phyloP scores from a whole-genome alignment of 2,888 invertebrate genomes.

The Patella depressa region DNA sequence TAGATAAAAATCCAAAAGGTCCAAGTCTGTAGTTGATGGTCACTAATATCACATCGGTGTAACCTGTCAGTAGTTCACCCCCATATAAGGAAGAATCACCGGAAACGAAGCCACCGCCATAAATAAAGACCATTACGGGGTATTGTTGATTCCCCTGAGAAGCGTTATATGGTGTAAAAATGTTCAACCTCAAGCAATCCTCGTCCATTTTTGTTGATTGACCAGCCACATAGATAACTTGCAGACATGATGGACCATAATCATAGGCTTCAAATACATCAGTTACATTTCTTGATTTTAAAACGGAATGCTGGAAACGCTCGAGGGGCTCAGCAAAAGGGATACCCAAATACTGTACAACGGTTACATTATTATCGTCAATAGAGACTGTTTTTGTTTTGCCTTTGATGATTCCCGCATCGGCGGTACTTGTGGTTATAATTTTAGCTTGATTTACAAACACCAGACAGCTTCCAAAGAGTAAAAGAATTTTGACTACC shows the following conservation, averaged over 20 bases:
- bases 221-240: background rate
- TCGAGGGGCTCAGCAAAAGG: slow-evolving; percentile 75
- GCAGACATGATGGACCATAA: slow-evolving; percentile 89
- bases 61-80: slow-evolving; percentile 39
- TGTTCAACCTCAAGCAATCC: slow-evolving; percentile 53
- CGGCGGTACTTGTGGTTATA: background rate
- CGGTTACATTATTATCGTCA: background rate
- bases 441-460: too few relatives aligned
- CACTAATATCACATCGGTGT: slow-evolving; percentile 43
- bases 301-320: slow-evolving; percentile 68
- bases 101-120: slow-evolving; percentile 44
- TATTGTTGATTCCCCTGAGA: slow-evolving; percentile 7
- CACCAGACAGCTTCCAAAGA: too few relatives aligned
- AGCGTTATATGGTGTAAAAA: slow-evolving; percentile 44
- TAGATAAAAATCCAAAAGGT: slow-evolving; percentile 52
- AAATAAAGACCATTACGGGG: slow-evolving; percentile 47
- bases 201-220: slow-evolving; percentile 32
- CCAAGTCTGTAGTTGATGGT: slow-evolving; percentile 53
- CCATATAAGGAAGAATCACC: slow-evolving; percentile 46
- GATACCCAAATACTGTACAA: slow-evolving; percentile 42
- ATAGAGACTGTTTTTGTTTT: background rate
- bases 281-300: slow-evolving; percentile 41
- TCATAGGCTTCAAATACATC: slow-evolving; percentile 85
- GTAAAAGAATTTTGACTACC: too few relatives aligned
- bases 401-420: background rate